phyloP scores from a whole-genome alignment of 2,113 vertebrate genomes.

The Recurvirostra avosetta region DNA sequence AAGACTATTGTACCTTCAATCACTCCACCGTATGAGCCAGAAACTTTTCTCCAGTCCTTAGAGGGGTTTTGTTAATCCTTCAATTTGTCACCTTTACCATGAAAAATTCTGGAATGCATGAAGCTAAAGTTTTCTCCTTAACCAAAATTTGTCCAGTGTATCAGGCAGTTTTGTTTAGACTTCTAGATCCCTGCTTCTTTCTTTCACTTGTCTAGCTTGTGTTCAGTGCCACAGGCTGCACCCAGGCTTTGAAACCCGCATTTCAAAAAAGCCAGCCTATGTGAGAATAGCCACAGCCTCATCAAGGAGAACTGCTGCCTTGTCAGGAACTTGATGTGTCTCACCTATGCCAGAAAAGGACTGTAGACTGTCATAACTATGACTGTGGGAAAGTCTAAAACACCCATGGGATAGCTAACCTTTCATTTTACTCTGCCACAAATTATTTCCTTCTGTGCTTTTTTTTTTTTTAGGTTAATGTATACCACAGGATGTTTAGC shows the following conservation, averaged over 20 bases:
- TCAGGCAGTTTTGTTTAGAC: neutral
- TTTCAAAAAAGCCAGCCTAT: neutral
- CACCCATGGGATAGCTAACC: neutral
- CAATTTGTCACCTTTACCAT: neutral
- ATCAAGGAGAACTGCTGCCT: neutral
- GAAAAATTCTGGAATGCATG: neutral
- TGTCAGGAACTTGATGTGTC: neutral
- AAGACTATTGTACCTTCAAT: neutral
- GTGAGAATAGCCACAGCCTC: neutral
- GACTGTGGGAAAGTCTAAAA: neutral
- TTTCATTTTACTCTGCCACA: constrained; percentile 5
- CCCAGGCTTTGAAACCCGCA: neutral
- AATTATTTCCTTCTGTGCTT: neutral
- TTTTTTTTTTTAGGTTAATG: neutral
- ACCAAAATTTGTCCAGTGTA: neutral
- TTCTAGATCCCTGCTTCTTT: neutral
- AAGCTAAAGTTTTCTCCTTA: neutral
- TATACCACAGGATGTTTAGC: neutral
- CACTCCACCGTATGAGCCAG: neutral
- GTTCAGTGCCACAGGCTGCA: neutral
- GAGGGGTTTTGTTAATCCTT: neutral
- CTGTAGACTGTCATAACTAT: neutral
- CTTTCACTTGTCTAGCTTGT: neutral
- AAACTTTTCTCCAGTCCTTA: neutral
- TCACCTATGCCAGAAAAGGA: neutral